These are phyloP conservation scores for Crocallis elinguaria DNA, from an alignment of 2,888 invertebrate species.

Conservation along the genomic window DNA sequence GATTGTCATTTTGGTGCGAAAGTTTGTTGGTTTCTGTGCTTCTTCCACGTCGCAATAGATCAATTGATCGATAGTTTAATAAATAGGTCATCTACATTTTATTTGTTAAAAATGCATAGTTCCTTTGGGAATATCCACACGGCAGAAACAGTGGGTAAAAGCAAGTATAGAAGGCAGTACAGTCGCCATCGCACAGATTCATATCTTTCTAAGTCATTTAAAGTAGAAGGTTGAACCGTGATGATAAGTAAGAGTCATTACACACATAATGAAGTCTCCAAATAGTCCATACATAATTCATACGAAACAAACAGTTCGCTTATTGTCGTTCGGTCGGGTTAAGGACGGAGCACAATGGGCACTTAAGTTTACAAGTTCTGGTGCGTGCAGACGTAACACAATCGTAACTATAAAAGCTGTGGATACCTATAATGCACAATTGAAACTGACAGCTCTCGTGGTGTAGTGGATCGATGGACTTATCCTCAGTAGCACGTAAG, in stretches of 20 bases:
- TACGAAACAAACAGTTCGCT: slow-evolving; percentile 19
- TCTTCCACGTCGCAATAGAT: no score
- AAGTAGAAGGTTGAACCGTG: slow-evolving; percentile 14
- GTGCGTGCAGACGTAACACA: slow-evolving; percentile 20
- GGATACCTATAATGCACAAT: not conserved
- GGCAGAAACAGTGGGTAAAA: no score
- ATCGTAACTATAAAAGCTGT: not conserved
- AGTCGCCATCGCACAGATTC: not conserved
- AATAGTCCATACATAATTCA: slow-evolving; percentile 39
- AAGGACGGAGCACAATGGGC: slow-evolving; percentile 48
- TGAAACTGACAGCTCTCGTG: no score
- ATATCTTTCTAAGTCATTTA: slow-evolving; percentile 10
- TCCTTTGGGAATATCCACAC: no score
- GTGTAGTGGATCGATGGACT: no score
- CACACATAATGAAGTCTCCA: slow-evolving; percentile 19
- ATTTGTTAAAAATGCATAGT: no score
- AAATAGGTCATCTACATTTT: no score
- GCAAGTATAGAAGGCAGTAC: not conserved
- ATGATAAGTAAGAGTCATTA: slow-evolving; percentile 22
- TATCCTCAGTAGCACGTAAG: no score
- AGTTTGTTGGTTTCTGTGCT: no score
- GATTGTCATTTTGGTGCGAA: no score
- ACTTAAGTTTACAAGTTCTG: slow-evolving; percentile 34
- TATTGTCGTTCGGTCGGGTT: slow-evolving; percentile 38
- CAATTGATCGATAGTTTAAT: no score